These are phyloP conservation scores for Pachyuromys duprasi DNA, from an alignment of 2,797 vertebrate genomes.

Conservation along the genomic window DNA sequence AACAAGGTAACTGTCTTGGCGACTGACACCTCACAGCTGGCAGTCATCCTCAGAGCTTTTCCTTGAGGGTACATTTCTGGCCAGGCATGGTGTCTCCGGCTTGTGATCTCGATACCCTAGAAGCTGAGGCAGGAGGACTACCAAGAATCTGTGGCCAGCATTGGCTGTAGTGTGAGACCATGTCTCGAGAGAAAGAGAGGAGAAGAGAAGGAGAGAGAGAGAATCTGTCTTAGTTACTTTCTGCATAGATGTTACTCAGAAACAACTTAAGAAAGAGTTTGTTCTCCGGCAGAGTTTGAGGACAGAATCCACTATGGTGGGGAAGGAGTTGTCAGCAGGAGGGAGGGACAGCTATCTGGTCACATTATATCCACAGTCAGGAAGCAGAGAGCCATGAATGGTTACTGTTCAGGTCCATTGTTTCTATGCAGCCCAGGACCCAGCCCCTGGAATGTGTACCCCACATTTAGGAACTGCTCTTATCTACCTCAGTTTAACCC, in stretches of 20 bases:
- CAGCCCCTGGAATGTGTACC: background rate
- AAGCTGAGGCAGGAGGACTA: background rate
- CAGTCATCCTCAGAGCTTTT: background rate
- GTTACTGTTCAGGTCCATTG: background rate
- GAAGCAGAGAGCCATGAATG: background rate
- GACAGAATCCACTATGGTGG: background rate
- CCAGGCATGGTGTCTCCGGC: background rate
- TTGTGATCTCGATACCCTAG: background rate
- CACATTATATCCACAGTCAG: background rate
- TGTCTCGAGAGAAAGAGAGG: background rate
- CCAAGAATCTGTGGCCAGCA: background rate
- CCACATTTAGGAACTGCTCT: background rate
- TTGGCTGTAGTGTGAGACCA: background rate
- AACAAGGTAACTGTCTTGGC: background rate
- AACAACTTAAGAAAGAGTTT: background rate
- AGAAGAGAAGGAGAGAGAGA: background rate
- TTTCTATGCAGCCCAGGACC: background rate
- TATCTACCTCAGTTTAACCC: background rate
- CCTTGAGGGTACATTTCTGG: background rate
- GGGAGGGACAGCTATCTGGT: background rate
- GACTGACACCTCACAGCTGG: accelerated
- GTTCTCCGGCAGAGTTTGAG: background rate
- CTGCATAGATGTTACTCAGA: background rate
- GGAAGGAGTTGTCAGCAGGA: too few relatives aligned
- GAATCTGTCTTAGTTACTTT: background rate